phyloP scores from a whole-genome alignment of 2,113 vertebrate species.

The Seriola rivoliana region DNA sequence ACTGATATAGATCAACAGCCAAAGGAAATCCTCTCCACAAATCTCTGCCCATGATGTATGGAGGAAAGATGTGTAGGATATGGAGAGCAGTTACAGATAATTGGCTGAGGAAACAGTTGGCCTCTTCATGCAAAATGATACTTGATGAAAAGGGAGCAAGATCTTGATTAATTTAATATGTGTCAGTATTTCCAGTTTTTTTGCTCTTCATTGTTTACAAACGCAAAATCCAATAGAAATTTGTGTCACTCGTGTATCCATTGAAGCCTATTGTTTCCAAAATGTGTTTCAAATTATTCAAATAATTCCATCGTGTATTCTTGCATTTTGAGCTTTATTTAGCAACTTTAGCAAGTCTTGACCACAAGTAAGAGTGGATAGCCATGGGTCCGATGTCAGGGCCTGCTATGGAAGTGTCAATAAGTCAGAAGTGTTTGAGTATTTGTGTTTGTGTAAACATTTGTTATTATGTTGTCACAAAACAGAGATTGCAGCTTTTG shows the following conservation, averaged over 20 bases:
- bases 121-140: neutral
- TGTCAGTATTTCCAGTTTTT: neutral
- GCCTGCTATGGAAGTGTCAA: neutral
- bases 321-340: conserved; percentile 25
- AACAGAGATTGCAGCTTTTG: neutral
- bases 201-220: conserved; percentile 17
- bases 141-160: neutral
- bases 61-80: conserved; percentile 33
- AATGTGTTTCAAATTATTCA: conserved; percentile 16
- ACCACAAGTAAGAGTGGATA: neutral
- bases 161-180: conserved; percentile 1
- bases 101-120: neutral
- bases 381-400: neutral
- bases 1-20: conserved; percentile 52
- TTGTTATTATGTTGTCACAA: neutral
- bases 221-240: neutral
- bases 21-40: conserved; percentile 53
- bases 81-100: conserved; percentile 2
- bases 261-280: neutral
- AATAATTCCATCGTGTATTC: neutral
- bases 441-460: neutral
- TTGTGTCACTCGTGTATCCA: neutral
- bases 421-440: neutral
- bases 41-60: conserved; percentile 40
- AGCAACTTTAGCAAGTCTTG: no score